Conservation (phyloP, 1,140 invertebrate species). For the Solenopsis fugax region DNA sequence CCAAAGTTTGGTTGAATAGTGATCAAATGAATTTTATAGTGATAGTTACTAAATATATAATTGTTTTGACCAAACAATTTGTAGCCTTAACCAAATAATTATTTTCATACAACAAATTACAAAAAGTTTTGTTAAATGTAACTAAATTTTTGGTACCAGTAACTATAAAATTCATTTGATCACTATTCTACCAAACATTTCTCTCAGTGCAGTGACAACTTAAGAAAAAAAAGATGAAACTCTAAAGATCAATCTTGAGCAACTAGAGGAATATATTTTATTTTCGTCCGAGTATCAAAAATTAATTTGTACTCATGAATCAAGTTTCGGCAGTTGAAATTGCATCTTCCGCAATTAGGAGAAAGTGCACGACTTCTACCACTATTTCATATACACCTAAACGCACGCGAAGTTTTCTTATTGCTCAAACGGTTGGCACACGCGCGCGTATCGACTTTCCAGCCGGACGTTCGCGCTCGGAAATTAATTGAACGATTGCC, state of each 20-base stretch:
- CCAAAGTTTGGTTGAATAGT: too few relatives aligned
- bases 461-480: conserved; percentile 39
- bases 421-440: neutral
- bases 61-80: too few relatives aligned
- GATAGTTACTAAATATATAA: too few relatives aligned
- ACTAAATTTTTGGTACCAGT: too few relatives aligned
- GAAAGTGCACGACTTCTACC: conserved; percentile 3
- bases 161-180: too few relatives aligned
- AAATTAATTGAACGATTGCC: conserved; percentile 80
- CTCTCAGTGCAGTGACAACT: too few relatives aligned
- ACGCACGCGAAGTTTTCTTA: conserved; percentile 3
- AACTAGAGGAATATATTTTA: neutral
- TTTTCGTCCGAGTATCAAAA: neutral
- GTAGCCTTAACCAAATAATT: too few relatives aligned
- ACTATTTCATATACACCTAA: neutral
- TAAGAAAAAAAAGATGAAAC: neutral
- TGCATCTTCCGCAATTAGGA: conserved; percentile 5
- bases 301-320: neutral
- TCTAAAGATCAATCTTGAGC: neutral
- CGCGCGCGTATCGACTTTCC: conserved; percentile 63
- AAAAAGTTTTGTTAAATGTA: too few relatives aligned
- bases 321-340: conserved; percentile 1
- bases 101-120: too few relatives aligned
- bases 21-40: too few relatives aligned
- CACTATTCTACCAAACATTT: too few relatives aligned